A percentile compares a stretch with the other conserved stretches of the same genome.
These are phyloP conservation scores for Ophion ventricosus DNA, from an alignment of 2,888 invertebrate genomes.

Conservation along the genomic window DNA sequence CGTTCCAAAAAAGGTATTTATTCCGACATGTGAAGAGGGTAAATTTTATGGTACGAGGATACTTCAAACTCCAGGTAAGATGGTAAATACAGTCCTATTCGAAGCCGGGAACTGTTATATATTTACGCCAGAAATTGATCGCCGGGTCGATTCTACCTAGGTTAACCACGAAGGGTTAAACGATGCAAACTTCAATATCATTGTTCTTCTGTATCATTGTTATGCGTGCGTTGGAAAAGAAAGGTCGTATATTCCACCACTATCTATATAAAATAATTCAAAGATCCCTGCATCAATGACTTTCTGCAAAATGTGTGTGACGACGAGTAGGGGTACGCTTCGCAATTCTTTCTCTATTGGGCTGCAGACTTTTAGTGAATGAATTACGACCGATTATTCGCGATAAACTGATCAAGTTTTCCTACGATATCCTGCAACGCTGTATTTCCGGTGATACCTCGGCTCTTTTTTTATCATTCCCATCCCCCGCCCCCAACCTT, in stretches of 20 bases:
- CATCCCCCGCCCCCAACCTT: conserved; percentile 16
- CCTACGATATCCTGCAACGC: not conserved
- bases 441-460: not conserved
- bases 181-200: not conserved
- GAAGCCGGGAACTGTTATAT: too few species aligned
- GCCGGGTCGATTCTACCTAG: too few species aligned
- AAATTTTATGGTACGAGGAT: too few species aligned
- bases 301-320: not conserved
- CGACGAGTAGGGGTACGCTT: not conserved
- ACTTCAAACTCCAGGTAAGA: too few species aligned
- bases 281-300: not conserved
- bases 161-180: not conserved
- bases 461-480: conserved; percentile 2
- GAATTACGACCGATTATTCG: not conserved
- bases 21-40: too few species aligned
- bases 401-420: conserved; percentile 14
- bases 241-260: not conserved
- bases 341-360: not conserved
- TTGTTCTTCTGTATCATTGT: not conserved
- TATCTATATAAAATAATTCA: not conserved
- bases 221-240: not conserved
- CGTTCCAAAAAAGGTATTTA: too few species aligned
- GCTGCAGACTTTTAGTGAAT: conserved; percentile 7
- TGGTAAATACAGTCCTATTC: too few species aligned
- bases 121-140: too few species aligned